phyloP scores from a whole-genome alignment of 2,888 invertebrate genomes.

The Acleris literana region DNA sequence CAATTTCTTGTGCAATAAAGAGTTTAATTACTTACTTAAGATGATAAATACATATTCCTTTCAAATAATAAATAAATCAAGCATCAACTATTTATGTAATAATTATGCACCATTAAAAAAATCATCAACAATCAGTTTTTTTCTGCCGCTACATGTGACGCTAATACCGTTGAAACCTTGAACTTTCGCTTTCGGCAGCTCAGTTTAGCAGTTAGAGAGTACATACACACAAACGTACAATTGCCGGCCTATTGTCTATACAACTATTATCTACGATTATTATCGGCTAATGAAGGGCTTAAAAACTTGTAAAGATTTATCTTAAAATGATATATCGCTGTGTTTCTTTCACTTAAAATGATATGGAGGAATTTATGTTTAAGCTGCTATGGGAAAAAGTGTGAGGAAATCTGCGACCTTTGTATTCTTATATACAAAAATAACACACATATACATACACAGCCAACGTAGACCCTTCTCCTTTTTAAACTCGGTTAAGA shows the following conservation, averaged over 20 bases:
- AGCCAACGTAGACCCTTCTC: no score
- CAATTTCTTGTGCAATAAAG: no score
- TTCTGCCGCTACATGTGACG: conserved; percentile 19
- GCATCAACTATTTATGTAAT: no score
- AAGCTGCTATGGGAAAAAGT: no score
- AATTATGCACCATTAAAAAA: no score
- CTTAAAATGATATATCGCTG: not conserved
- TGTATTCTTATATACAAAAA: no score
- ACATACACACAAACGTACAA: conserved; percentile 29
- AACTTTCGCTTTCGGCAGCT: conserved; percentile 35
- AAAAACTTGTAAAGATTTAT: not conserved
- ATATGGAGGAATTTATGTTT: not conserved
- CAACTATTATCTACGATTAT: conserved; percentile 8
- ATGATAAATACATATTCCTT: no score
- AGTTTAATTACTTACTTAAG: no score
- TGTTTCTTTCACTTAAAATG: not conserved
- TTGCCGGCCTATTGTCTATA: conserved; percentile 29
- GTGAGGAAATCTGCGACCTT: no score
- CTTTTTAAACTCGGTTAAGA: no score
- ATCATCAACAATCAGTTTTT: not conserved
- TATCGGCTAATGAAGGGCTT: conserved; percentile 15
- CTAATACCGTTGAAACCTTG: conserved; percentile 26
- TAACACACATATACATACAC: no score
- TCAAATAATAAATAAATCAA: no score
- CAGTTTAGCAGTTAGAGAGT: conserved; percentile 30